Evolutionary conservation across 2,113 vertebrate genomes (phyloP).

Genomic region (Xiphophorus couchianus): DNA sequence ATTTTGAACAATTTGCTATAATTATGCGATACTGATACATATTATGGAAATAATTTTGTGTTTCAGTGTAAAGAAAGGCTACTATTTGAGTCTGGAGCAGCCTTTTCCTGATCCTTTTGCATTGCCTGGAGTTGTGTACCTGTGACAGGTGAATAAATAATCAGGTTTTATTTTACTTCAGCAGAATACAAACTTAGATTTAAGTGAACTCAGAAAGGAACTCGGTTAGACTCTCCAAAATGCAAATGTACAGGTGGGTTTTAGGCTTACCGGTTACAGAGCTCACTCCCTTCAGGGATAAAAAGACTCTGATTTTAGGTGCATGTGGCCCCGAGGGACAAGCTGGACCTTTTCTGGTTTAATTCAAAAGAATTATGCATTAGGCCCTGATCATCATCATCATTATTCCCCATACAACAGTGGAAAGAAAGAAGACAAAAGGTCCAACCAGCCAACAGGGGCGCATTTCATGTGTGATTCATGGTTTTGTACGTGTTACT

Average conservation of each 20-base stretch:
- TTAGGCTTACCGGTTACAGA: slow-evolving; percentile 70
- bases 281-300: slow-evolving; percentile 43
- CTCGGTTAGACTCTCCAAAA: neutral
- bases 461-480: slow-evolving; percentile 47
- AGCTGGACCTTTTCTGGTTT: slow-evolving; percentile 63
- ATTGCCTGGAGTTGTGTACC: slow-evolving; percentile 34
- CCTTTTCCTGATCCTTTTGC: neutral
- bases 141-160: slow-evolving; percentile 28
- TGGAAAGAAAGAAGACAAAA: slow-evolving; percentile 60
- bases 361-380: slow-evolving; percentile 72
- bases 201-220: slow-evolving; percentile 4
- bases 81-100: too few species aligned
- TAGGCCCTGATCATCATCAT: slow-evolving; percentile 67
- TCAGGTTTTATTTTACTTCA: slow-evolving; percentile 14
- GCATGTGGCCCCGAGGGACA: slow-evolving; percentile 60
- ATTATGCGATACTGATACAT: neutral
- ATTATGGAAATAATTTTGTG: neutral
- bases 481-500: slow-evolving; percentile 36
- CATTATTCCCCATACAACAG: slow-evolving; percentile 67
- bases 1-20: neutral
- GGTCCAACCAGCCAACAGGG: slow-evolving; percentile 58
- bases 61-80: too few species aligned
- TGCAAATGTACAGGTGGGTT: slow-evolving; percentile 51
- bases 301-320: slow-evolving; percentile 60
- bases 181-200: neutral